Evolutionary conservation across 2,113 vertebrate genomes (phyloP).

Genomic region (Pelobates fuscus): DNA sequence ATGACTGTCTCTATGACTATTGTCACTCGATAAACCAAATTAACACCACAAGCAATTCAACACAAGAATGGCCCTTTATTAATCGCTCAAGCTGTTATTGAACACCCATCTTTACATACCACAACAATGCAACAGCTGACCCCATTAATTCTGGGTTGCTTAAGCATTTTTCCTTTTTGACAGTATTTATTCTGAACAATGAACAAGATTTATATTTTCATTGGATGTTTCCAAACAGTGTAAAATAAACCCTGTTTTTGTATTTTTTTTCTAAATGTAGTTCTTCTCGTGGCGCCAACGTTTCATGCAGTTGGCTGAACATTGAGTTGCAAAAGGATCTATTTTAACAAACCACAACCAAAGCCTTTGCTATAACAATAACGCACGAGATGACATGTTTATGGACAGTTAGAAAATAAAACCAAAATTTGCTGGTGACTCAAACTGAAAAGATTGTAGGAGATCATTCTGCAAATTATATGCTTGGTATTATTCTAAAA

Average conservation of each 20-base stretch:
- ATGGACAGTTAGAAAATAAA: conserved; percentile 8
- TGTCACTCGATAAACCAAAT: too few relatives aligned
- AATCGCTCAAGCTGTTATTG: background rate
- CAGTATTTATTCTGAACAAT: background rate
- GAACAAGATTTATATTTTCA: background rate
- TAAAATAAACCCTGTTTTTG: background rate
- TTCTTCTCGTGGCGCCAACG: conserved; percentile 10
- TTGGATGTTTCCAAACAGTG: background rate
- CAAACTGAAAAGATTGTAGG: background rate
- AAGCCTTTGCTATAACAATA: conserved; percentile 33
- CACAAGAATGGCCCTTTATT: too few relatives aligned
- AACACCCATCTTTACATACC: background rate
- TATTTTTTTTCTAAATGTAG: background rate
- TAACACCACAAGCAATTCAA: too few relatives aligned
- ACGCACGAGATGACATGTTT: conserved; percentile 42
- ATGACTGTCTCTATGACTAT: too few relatives aligned
- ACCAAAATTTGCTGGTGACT: background rate
- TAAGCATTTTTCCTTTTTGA: background rate
- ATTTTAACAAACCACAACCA: conserved; percentile 38
- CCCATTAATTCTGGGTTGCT: too few relatives aligned
- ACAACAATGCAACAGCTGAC: too few relatives aligned
- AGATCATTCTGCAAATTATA: background rate
- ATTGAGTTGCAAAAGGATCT: conserved; percentile 37
- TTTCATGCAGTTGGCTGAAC: conserved; percentile 45
- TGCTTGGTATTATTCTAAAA: background rate